phyloP scores from a whole-genome alignment of 1,140 invertebrate genomes.

The Sycophaga agraensis region DNA sequence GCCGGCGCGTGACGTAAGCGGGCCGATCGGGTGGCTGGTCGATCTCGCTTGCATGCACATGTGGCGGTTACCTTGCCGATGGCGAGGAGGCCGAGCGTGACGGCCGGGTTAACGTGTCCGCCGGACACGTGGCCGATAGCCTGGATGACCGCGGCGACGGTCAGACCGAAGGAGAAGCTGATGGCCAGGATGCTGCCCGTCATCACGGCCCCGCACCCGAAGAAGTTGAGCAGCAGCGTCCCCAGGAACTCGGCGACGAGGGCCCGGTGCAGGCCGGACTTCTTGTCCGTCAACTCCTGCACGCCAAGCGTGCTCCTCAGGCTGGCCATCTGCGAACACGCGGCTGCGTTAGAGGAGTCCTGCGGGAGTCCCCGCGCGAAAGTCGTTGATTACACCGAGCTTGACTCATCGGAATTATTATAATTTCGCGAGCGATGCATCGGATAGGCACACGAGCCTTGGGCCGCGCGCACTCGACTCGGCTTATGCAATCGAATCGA shows the following conservation, averaged over 20 bases:
- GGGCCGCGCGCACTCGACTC: too few species aligned
- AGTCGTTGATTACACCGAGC: too few species aligned
- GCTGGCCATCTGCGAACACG: conserved; percentile 53
- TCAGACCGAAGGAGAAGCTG: conserved; percentile 82
- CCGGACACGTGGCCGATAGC: conserved; percentile 86
- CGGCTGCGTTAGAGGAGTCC: too few species aligned
- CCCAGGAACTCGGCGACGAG: conserved; percentile 84
- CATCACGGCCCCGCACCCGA: conserved; percentile 77
- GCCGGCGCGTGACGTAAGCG: too few species aligned
- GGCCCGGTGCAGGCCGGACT: conserved; percentile 65
- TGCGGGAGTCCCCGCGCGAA: too few species aligned
- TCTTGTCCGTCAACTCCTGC: conserved; percentile 66
- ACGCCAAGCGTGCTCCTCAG: conserved; percentile 65
- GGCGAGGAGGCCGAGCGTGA: conserved; percentile 77
- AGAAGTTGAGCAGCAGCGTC: conserved; percentile 78
- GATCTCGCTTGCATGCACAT: too few species aligned
- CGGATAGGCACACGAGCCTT: too few species aligned
- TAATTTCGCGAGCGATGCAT: too few species aligned
- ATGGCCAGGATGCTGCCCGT: conserved; percentile 72
- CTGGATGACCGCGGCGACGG: conserved; percentile 78
- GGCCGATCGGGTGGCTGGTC: too few species aligned
- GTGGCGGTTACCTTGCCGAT: conserved; percentile 68
- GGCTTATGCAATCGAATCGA: too few species aligned
- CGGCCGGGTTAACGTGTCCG: conserved; percentile 89
- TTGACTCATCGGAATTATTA: too few species aligned